Evolutionary conservation across 1,140 invertebrate species (phyloP), one percentile per base, ranked within the genome.

Genomic region (Plutomurus gul): DNA sequence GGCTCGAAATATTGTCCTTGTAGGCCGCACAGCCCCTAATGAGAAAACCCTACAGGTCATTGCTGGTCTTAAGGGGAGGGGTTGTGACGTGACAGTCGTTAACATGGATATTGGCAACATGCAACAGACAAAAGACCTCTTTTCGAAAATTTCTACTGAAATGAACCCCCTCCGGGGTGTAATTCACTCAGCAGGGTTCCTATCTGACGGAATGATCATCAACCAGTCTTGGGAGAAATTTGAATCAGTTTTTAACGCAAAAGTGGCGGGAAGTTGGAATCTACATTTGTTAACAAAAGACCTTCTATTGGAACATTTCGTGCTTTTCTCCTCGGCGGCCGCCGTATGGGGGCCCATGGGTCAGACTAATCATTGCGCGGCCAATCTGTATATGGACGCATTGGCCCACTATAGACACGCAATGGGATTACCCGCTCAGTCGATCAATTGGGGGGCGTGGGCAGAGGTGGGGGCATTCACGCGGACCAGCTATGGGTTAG

Each of bases 111-210:
- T 81, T 7, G 76, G 49, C 47, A 37, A 76, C 11, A 78, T 49
- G 33, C n/a, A 33, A 56, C 27, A 75, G 51, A 78, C 76, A 33
- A 18, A 37, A 33, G 5, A 36, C 16, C 13, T 75, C 3, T 25
- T 78, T 20, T 10, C 49, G 20, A 2, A 11, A 43, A 25, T 20
- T 11, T 6, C 4, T 11, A 56, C 16, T 1, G 33, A 1, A 1
- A 5, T 37, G 13, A 20, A 30, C 0, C 65, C 65, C 0, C 10
- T 81, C 2, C 20, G 73, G 22, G 80, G 80, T 6, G 36, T 81
- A 2, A 81, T 81, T 71, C 80, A 81, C 46, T 27, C 75, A 13
- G 80, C 80, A 1, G 80, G 80, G 25, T 5, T 36, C 3, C 40
- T 81, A 13, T n/a, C 36, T 5, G 80, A 81, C 27, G 80, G 39